phyloP scores from a whole-genome alignment of 2,888 invertebrate species.

The Melitaea athalia region DNA sequence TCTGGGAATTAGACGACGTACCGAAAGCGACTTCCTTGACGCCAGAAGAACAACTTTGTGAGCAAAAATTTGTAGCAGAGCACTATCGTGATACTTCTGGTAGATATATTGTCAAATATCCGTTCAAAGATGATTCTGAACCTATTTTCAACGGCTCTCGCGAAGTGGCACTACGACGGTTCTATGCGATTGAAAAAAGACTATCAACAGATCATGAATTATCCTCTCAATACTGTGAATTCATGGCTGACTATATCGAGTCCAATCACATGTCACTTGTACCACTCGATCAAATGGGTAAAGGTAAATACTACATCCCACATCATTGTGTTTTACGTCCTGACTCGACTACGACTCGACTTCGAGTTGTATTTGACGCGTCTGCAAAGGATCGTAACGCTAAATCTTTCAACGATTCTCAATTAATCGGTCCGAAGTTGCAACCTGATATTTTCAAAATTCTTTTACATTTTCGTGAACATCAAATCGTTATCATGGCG shows the following conservation, averaged over 20 bases:
- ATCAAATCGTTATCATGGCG: constrained; percentile 32
- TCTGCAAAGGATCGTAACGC: constrained; percentile 18
- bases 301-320: constrained; percentile 27
- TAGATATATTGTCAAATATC: background rate
- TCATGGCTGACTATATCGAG: constrained; percentile 30
- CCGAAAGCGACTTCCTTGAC: background rate
- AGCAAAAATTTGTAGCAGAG: background rate
- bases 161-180: constrained; percentile 30
- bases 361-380: constrained; percentile 33
- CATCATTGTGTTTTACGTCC: constrained; percentile 29
- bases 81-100: background rate
- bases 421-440: constrained; percentile 27
- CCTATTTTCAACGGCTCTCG: constrained; percentile 13
- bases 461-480: constrained; percentile 33
- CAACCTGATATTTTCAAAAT: constrained; percentile 32
- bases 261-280: constrained; percentile 28
- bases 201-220: constrained; percentile 22
- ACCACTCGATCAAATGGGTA: background rate
- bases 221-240: constrained; percentile 26
- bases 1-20: background rate
- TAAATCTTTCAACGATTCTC: constrained; percentile 23
- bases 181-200: constrained; percentile 25
- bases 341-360: constrained; percentile 26
- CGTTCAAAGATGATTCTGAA: background rate
- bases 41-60: background rate